phyloP scores from a whole-genome alignment of 2,113 vertebrate genomes.

The Pycnonotus jocosus region DNA sequence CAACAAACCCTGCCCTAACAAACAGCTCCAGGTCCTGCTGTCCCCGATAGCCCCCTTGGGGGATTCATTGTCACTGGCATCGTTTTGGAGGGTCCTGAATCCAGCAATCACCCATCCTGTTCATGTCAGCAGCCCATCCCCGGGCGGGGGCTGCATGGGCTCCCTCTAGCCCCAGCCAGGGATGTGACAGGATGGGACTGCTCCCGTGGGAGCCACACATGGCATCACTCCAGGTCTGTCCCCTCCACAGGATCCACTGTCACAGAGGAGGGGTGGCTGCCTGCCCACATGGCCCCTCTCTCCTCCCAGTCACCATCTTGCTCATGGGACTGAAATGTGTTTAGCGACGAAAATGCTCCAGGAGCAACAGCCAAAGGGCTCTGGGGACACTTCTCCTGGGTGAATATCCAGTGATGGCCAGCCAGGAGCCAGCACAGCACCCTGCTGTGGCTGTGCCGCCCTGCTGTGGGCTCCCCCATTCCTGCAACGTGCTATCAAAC shows the following conservation, averaged over 20 bases:
- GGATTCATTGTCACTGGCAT: accelerated
- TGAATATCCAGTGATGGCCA: accelerated
- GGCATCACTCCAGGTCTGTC: accelerated
- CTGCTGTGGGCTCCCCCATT: not conserved
- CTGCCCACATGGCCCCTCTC: accelerated
- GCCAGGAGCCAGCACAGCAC: not conserved
- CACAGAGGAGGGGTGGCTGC: not conserved
- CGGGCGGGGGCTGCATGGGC: not conserved
- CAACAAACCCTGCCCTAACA: not conserved
- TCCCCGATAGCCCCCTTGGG: not conserved
- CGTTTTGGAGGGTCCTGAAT: not conserved
- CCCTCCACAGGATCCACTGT: not conserved
- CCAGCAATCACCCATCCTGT: accelerated
- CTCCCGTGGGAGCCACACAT: not conserved
- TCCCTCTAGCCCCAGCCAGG: not conserved
- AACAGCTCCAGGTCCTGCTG: not conserved
- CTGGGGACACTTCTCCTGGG: not conserved
- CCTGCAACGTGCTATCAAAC: not conserved
- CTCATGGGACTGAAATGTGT: accelerated
- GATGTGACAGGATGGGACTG: not conserved
- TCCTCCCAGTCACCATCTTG: not conserved
- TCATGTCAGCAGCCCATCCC: not conserved
- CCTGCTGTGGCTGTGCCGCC: not conserved
- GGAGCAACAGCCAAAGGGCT: not conserved
- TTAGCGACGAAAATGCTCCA: not conserved